Evolutionary conservation across 2,797 vertebrate genomes (phyloP), one percentile per base, ranked within the genome.

Genomic region (Halcyon chelicuti): DNA sequence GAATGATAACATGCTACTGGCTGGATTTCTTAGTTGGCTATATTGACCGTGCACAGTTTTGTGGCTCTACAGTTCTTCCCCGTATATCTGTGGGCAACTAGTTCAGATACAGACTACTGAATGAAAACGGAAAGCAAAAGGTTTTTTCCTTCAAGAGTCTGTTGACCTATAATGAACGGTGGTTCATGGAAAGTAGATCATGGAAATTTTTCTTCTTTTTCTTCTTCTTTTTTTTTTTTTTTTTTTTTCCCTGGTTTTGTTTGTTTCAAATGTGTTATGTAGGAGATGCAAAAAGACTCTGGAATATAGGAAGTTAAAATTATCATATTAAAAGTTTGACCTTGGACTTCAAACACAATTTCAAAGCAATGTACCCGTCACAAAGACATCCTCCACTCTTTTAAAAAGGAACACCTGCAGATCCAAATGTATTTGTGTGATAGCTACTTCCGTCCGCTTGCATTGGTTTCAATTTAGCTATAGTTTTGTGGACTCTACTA

Each of bases 301-400:
- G 35, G 28, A 65, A 54, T 70, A 90, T 84, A 81, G 33, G 58
- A 77, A 80, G 18, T 87, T 93, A 87, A 92, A 96, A 90, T 82
- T 81, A 83, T 81, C 2, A 68, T 91, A 86, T 94, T 47, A 81
- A 86, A 97, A 93, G 89, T 97, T 94, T 93, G 62, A 95, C 88
- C 75, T 91, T 8, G 14, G 66, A 96, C 88, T 95, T 98, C 93
- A 95, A 96, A 81, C 88, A 84, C 97, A 87, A 97, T 97, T 97
- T 96, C 80, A 94, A 96, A 96, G 95, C 94, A 96, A 97, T 98
- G 97, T 97, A 92, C 85, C 66, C 96, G 92, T 98, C 96, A 97
- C 80, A 91, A 92, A 96, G 89, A 94, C 79, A 95, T 94, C 89
- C 68, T 61, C 70, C 22, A 23, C 84, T 91, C 86, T 68, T 95